Conservation (phyloP, 2,113 vertebrate species). For the Garra rufa region DNA sequence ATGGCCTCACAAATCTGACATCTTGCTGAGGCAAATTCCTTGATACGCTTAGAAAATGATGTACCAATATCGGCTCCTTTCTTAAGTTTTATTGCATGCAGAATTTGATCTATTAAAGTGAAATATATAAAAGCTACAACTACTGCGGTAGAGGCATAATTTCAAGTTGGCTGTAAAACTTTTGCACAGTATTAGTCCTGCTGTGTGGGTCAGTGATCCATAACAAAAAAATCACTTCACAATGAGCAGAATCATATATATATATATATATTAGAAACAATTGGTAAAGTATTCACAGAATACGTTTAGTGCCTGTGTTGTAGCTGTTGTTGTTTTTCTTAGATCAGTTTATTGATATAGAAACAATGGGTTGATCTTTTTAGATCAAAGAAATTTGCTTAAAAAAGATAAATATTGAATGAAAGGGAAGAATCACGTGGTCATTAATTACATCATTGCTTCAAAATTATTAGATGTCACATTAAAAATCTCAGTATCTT, state of each 20-base stretch:
- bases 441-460: neutral
- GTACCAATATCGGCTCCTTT: neutral
- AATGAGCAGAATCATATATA: constrained; percentile 30
- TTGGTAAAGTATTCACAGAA: constrained; percentile 75
- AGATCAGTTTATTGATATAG: neutral
- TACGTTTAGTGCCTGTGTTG: constrained; percentile 58
- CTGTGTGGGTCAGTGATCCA: constrained; percentile 59
- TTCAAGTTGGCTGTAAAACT: constrained; percentile 47
- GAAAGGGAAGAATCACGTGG: neutral
- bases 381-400: neutral
- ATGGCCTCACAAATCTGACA: constrained; percentile 40
- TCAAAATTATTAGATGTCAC: neutral
- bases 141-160: constrained; percentile 21
- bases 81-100: constrained; percentile 45
- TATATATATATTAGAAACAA: constrained; percentile 48
- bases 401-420: constrained; percentile 12
- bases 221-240: constrained; percentile 9
- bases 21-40: constrained; percentile 50
- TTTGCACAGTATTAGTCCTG: constrained; percentile 83
- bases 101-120: constrained; percentile 47
- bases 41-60: neutral
- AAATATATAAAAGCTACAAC: constrained; percentile 40
- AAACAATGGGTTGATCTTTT: constrained; percentile 2
- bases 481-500: constrained; percentile 1
- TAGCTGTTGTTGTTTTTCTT: constrained; percentile 5